These are phyloP conservation scores for Bradypus variegatus DNA, from an alignment of 2,797 vertebrate genomes.

Conservation along the genomic window DNA sequence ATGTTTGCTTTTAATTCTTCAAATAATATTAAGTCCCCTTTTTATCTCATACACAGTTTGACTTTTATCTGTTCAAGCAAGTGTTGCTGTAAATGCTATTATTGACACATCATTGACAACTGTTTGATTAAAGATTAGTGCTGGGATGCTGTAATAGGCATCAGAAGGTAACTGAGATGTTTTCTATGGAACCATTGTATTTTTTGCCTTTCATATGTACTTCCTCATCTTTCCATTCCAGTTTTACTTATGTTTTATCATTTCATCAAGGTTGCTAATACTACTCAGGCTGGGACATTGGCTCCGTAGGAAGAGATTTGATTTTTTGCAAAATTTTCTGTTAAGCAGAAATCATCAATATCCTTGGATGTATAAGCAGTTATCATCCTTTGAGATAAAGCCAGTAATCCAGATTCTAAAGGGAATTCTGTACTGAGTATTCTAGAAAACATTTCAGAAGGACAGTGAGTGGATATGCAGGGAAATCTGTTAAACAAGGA, in stretches of 20 bases:
- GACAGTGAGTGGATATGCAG: background rate
- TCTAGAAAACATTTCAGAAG: background rate
- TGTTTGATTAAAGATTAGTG: too few species aligned
- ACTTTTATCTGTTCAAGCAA: background rate
- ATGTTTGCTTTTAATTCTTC: background rate
- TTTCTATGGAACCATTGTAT: background rate
- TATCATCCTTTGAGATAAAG: background rate
- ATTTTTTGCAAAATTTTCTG: background rate
- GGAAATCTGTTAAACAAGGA: background rate
- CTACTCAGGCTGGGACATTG: background rate
- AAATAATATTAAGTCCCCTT: background rate
- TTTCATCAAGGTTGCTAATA: background rate
- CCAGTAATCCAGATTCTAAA: background rate
- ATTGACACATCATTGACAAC: background rate
- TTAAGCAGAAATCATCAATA: background rate
- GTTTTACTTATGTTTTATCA: background rate
- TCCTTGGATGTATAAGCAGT: background rate
- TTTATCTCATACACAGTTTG: background rate
- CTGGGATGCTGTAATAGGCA: background rate
- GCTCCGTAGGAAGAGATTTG: background rate
- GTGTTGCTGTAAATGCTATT: background rate
- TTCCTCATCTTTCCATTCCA: background rate
- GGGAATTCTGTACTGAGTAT: background rate
- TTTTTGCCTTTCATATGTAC: background rate
- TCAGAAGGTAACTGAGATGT: background rate